Percentiles rank a stretch among this genome's conserved stretches.
Conservation (phyloP, 2,113 vertebrate species). For the Aptenodytes forsteri region DNA sequence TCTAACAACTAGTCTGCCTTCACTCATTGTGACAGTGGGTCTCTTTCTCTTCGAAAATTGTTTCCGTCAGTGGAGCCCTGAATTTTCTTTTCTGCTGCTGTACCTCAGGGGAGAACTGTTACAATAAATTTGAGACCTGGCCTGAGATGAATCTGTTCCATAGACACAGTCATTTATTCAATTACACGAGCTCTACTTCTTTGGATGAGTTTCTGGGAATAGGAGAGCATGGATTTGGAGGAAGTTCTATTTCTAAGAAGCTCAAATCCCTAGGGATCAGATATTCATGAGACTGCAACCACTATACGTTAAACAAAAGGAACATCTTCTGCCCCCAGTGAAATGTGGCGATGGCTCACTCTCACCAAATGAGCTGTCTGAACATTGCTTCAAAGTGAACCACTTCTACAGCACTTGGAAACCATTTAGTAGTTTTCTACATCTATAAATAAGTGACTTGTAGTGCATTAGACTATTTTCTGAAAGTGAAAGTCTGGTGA, state of each 20-base stretch:
- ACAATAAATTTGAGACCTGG: slow-evolving; percentile 27
- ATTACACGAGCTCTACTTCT: slow-evolving; percentile 16
- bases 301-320: neutral
- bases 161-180: slow-evolving; percentile 23
- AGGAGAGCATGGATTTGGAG: slow-evolving; percentile 22
- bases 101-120: neutral
- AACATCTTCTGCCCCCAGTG: neutral
- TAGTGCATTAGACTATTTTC: neutral
- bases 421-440: neutral
- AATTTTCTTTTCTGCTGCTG: neutral
- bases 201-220: slow-evolving; percentile 37
- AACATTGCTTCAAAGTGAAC: neutral
- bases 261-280: slow-evolving; percentile 5
- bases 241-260: slow-evolving; percentile 29
- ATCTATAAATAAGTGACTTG: neutral
- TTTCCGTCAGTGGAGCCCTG: neutral
- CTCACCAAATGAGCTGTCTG: neutral
- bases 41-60: neutral
- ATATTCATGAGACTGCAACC: slow-evolving; percentile 13
- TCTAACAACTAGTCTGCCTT: neutral
- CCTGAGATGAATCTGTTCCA: slow-evolving; percentile 1
- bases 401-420: neutral
- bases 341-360: neutral
- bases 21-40: neutral
- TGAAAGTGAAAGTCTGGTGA: slow-evolving; percentile 4